Evolutionary conservation across 2,797 vertebrate species (phyloP).

Genomic region (Peromyscus aztecus): DNA sequence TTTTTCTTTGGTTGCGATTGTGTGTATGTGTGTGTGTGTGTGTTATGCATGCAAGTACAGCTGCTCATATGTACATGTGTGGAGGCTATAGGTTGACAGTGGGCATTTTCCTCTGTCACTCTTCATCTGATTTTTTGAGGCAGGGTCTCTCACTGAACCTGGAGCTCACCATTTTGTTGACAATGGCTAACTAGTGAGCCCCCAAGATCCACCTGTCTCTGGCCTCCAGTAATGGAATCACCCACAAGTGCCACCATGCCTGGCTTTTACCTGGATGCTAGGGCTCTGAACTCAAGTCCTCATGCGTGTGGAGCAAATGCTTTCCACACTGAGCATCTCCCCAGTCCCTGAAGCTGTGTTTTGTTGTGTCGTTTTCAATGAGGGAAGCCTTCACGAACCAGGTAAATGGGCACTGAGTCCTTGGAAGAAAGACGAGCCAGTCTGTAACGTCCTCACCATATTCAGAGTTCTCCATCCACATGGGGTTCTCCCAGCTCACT

Average conservation of each 20-base stretch:
- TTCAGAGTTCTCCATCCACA: not conserved
- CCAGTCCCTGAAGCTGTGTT: not conserved
- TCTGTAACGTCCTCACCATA: not conserved
- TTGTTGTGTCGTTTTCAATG: not conserved
- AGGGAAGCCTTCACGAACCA: not conserved
- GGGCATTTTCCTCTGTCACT: not conserved
- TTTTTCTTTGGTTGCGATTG: not conserved
- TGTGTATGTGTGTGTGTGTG: not conserved
- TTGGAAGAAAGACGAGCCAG: not conserved
- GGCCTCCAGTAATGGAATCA: not conserved
- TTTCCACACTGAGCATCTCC: not conserved
- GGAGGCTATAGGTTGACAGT: not conserved
- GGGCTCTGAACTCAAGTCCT: not conserved
- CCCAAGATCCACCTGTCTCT: not conserved
- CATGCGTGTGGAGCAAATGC: not conserved
- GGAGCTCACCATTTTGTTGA: not conserved
- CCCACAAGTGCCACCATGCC: not conserved
- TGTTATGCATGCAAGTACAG: not conserved
- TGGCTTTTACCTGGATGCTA: not conserved
- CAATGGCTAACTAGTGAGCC: not conserved
- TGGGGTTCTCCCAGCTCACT: not conserved
- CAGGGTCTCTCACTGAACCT: not conserved
- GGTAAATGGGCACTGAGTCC: not conserved
- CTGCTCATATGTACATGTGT: not conserved
- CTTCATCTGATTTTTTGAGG: not conserved